Base-by-base conservation (phyloP, 1,140 invertebrate species). In the Homalodisca vitripennis region DNA sequence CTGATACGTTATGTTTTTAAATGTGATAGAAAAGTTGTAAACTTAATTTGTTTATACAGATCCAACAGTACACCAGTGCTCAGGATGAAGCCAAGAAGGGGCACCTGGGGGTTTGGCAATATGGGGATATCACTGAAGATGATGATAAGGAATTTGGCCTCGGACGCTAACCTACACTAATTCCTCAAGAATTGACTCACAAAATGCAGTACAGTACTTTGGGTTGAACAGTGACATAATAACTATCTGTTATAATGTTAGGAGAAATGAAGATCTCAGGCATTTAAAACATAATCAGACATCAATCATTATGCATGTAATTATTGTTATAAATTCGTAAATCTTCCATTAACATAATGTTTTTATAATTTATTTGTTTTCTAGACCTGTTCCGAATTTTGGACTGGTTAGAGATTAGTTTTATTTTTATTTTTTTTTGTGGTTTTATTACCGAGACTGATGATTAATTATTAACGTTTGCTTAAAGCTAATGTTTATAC, bases 91-190 rank as follows among this genome's bases (percentile, higher is more conserved):
- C 96, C 2, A 91, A 93, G 78, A 89, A 88, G 72, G 87, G 88
- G 57, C 92, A 95, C 80, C 81, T 88, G 67, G 93, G 91, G 77
- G 90, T 98, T 71, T 99, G 97, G 96, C 87, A 91, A 74, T 98
- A 99, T 79, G 97, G 97, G 20, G 96, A 98, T 78, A 93, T 98
- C 77, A 94, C 91, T 67, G 95, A 94, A 73, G 97, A 98, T 76
- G 95, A 98, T 81, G 92, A 93, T n/a, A 88, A 89, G 72, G 93
- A 96, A 80, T 60, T 60, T n/a, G 55, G 55, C 26, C 55, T 60
- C 55, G 55, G 55, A 13, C 55, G 55, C 55, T 60, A 60, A 60
- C 6, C 55, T 3, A 6, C 55, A 6, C 3, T 22, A 13, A 12
- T 22, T 20, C 48, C n/a, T 10, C 14, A 20, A 20, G 14, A 20